Evolutionary conservation across 2,113 vertebrate genomes (phyloP).

Genomic region (Cyanoderma ruficeps): DNA sequence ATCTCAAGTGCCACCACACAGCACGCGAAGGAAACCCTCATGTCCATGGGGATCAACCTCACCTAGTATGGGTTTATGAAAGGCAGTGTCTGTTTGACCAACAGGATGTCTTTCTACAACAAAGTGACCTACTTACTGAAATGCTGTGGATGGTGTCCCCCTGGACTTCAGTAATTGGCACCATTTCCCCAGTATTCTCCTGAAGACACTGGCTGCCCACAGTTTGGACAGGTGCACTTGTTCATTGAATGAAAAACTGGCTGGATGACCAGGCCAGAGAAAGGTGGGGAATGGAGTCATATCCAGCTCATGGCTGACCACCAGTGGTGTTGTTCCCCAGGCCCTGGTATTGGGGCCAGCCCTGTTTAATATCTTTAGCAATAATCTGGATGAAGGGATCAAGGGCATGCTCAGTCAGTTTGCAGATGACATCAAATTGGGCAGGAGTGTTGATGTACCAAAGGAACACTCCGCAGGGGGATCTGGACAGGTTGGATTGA

Average conservation of each 20-base stretch:
- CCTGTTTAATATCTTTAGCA: background rate
- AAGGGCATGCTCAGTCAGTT: background rate
- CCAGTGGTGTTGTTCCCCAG: background rate
- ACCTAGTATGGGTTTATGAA: background rate
- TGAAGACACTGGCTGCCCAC: background rate
- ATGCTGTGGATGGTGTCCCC: background rate
- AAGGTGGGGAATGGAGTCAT: background rate
- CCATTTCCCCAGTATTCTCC: background rate
- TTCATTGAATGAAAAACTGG: background rate
- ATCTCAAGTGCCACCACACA: fast-evolving
- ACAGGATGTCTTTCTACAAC: background rate
- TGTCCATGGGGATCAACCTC: background rate
- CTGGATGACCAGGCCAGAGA: background rate
- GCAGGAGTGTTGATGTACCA: background rate
- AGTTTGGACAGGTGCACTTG: background rate
- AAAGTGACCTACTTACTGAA: background rate
- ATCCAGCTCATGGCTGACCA: background rate
- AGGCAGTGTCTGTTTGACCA: background rate
- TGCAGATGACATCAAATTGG: background rate
- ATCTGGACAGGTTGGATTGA: background rate
- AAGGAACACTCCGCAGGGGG: background rate
- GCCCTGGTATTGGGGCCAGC: background rate
- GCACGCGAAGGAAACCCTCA: background rate
- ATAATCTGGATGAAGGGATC: background rate
- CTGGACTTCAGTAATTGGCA: background rate